phyloP scores from a whole-genome alignment of 1,140 invertebrate genomes.

The Euura lappo region DNA sequence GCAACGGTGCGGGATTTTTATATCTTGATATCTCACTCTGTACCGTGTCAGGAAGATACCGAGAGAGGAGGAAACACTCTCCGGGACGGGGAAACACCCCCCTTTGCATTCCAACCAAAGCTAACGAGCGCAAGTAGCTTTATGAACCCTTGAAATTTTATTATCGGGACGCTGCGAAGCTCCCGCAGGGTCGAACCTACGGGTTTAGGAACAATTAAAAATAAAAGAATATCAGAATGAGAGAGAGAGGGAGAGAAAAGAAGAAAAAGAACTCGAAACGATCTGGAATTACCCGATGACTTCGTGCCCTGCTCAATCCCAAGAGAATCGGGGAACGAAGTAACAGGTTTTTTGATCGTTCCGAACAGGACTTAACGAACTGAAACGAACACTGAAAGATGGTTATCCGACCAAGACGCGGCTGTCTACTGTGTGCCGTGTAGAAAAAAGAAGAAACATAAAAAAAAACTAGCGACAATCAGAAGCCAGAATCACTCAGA shows the following conservation, averaged over 20 bases:
- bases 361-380: too few relatives aligned
- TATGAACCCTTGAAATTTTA: slow-evolving; percentile 26
- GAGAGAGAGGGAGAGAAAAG: not conserved
- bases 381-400: too few relatives aligned
- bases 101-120: slow-evolving; percentile 14
- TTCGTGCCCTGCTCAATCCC: not conserved
- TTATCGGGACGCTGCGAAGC: not conserved
- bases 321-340: too few relatives aligned
- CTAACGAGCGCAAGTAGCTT: slow-evolving; percentile 27
- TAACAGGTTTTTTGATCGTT: too few relatives aligned
- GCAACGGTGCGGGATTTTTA: not conserved
- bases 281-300: not conserved
- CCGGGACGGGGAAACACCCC: not conserved
- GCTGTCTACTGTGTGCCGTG: too few relatives aligned
- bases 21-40: not conserved
- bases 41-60: not conserved
- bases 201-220: not conserved
- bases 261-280: not conserved
- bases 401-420: too few relatives aligned
- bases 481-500: too few relatives aligned
- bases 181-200: not conserved
- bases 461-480: too few relatives aligned
- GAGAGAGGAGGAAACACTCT: not conserved
- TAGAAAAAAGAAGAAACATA: too few relatives aligned
- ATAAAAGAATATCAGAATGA: not conserved